Conservation (phyloP, 2,888 invertebrate species). For the Linnaemya vulpina region DNA sequence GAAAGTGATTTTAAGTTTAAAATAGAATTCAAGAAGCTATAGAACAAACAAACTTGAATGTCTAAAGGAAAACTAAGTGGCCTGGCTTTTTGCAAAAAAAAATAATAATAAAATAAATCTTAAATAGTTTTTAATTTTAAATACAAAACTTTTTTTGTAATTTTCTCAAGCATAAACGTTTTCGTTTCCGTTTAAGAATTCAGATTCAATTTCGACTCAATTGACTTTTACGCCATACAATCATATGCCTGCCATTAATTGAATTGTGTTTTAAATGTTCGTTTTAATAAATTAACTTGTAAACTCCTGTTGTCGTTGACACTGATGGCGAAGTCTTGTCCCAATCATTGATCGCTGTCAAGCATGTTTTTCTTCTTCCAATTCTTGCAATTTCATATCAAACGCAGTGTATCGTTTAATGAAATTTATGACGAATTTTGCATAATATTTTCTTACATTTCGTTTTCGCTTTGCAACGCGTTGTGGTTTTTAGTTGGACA, state of each 20-base stretch:
- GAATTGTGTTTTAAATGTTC: constrained; percentile 45
- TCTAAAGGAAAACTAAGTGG: no score
- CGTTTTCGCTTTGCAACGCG: constrained; percentile 19
- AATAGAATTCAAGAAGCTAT: no score
- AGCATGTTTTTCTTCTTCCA: constrained; percentile 60
- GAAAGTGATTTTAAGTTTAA: no score
- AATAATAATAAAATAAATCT: no score
- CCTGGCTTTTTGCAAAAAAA: no score
- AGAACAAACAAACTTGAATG: no score
- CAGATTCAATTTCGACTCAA: constrained; percentile 2
- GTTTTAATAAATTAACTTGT: constrained; percentile 58
- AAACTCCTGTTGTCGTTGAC: constrained; percentile 60
- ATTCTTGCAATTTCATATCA: constrained; percentile 66
- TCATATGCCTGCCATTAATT: constrained; percentile 42
- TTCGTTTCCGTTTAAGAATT: constrained; percentile 29
- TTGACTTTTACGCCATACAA: not conserved
- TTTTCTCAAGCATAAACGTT: not conserved
- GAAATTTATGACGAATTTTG: constrained; percentile 69
- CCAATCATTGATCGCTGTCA: constrained; percentile 67
- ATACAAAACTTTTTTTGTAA: no score
- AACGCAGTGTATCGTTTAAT: constrained; percentile 56
- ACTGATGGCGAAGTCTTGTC: constrained; percentile 60
- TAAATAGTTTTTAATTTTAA: no score
- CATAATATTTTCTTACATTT: constrained; percentile 31
- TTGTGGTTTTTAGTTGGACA: constrained; percentile 56